These are phyloP conservation scores for Semotilus atromaculatus DNA, from an alignment of 2,797 vertebrate genomes.

Conservation along the genomic window DNA sequence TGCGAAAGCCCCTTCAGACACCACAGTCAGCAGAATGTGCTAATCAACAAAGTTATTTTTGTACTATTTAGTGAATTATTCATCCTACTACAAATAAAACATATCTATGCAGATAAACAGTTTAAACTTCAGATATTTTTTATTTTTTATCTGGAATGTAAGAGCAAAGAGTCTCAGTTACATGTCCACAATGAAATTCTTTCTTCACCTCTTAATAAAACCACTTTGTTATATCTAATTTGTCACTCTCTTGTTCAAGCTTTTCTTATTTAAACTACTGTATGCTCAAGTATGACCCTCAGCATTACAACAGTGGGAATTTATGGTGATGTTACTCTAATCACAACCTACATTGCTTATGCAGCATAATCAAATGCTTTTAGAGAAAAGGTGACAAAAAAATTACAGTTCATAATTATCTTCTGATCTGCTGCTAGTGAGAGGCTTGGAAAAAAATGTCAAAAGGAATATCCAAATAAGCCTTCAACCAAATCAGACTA, in stretches of 20 bases:
- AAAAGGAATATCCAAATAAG: conserved; percentile 12
- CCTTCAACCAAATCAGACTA: conserved; percentile 1
- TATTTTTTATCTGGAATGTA: background rate
- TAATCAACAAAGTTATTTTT: background rate
- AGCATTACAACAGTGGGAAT: background rate
- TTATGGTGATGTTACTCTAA: background rate
- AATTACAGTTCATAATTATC: conserved; percentile 14
- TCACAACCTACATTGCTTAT: background rate
- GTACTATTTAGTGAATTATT: background rate
- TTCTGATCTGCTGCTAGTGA: background rate
- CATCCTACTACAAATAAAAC: background rate
- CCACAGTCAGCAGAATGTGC: background rate
- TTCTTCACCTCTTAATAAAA: background rate
- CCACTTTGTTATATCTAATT: conserved; percentile 11
- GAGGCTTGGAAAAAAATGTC: background rate
- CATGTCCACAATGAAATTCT: background rate
- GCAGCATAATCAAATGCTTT: conserved; percentile 16
- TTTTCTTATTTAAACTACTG: background rate
- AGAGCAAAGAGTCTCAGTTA: background rate
- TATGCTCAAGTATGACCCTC: background rate
- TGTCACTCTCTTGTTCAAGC: background rate
- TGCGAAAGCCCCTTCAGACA: background rate
- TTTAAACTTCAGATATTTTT: background rate
- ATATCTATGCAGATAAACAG: background rate
- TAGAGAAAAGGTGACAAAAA: conserved; percentile 10